Percentiles rank a stretch among this genome's conserved stretches.
These are phyloP conservation scores for Drymonia ruficornis DNA, from an alignment of 2,888 invertebrate genomes.

Conservation along the genomic window DNA sequence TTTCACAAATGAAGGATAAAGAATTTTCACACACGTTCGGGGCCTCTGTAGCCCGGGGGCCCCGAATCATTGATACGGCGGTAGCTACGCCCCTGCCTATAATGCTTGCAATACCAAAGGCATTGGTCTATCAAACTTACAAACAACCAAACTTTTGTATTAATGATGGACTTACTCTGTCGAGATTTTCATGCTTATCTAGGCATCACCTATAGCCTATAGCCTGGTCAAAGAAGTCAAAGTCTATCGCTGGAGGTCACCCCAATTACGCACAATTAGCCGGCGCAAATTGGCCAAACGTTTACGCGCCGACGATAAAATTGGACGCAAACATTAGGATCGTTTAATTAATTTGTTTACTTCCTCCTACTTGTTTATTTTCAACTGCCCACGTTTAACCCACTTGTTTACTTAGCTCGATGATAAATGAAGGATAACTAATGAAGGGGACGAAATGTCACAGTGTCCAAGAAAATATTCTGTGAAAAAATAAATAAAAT, in stretches of 20 bases:
- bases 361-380: constrained; percentile 30
- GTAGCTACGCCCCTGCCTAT: no score
- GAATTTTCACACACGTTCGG: no score
- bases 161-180: no score
- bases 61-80: no score
- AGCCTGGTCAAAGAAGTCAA: constrained; percentile 19
- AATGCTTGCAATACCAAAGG: no score
- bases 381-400: not conserved
- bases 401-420: not conserved
- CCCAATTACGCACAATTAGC: constrained; percentile 51
- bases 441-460: not conserved
- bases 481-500: no score
- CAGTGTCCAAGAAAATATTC: no score
- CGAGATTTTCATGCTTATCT: no score
- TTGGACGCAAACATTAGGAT: constrained; percentile 28
- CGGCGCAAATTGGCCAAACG: constrained; percentile 39
- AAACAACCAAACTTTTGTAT: no score
- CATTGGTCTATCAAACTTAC: no score
- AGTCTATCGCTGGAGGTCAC: constrained; percentile 40
- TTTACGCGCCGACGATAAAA: constrained; percentile 31
- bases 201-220: not conserved
- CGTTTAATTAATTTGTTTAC: constrained; percentile 43
- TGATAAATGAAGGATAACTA: not conserved
- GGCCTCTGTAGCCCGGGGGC: no score
- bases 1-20: no score